Evolutionary conservation across 2,113 vertebrate genomes (phyloP), one percentile per base, ranked within the genome.

Genomic region (Verasper variegatus): DNA sequence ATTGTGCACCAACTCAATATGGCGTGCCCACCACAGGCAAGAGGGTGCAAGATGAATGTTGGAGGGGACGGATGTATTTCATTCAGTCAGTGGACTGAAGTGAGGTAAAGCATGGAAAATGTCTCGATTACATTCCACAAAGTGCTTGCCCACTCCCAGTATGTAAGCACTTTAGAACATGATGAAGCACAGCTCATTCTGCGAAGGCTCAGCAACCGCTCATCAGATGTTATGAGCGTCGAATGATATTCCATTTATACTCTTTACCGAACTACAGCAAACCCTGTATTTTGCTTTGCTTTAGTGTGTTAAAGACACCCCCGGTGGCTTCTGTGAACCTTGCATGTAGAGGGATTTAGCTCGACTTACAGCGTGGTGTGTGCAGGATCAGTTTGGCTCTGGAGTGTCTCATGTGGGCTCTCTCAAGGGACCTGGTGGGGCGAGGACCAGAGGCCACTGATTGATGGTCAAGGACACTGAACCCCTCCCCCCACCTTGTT

Each of bases 391-490:
- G 81, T 78, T 81, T 71, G 84, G 81, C 90, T 90, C 82, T 78
- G 76, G 78, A 82, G 74, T 78, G 90, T 86, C 87, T 91, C 82
- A 75, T 82, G 80, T 76, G 83, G 78, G 62, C 81, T 86, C 78
- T 80, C 88, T 88, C 83, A n/a, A 67, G 79, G 86, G 86, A 81
- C 82, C 81, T 45, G 78, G 37, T 65, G 70, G 79, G 74, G 78
- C 85, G 79, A 72, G 89, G 83, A 90, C 88, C 86, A 86, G 85
- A 92, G 89, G 91, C 87, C 89, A 89, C 88, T 89, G 92, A 94
- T 91, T 94, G 93, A 95, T 93, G 94, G 92, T 93, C 90, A 94
- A 94, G 93, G 94, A 94, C 92, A 90, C 84, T 76, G 78, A 91
- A 90, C 89, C 72, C 80, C 87, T 83, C 90, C 87, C 27, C 80